Base-by-base conservation (phyloP, 2,888 invertebrate species). In the Podotricha telesiphe region DNA sequence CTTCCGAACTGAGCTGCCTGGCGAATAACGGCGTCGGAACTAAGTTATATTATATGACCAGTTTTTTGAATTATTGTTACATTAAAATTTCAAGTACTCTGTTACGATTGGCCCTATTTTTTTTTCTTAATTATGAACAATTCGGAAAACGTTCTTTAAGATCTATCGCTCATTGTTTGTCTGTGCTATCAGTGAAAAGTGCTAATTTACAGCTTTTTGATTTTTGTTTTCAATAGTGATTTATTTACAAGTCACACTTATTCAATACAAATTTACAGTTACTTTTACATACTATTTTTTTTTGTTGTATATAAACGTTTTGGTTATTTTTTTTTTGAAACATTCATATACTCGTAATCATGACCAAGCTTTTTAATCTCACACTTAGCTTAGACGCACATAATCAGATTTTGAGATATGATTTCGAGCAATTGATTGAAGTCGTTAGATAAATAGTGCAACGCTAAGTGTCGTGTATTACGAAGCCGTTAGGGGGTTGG, bases 141-240 rank as follows among this genome's bases (percentile, higher is more conserved):
- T 66, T 69, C 74, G 75, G 75, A 73, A 74, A 63, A 74, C 74
- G 53, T 56, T 74, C 65, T 56, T 73, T 74, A 73, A 72, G 74
- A 65, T 62, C 62, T 67, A 58, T 48, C 56, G 59, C 65, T 67
- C 65, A 61, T 48, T 61, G 50, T 71, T 71, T 71, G 69, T 62
- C 62, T 69, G 62, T 67, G 74, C 70, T 70, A 67, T 70, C 65
- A 62, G 55, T 58, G 48, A 53, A 50, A 68, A 64, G 61, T 65
- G 73, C 69, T 68, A 66, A 71, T 64, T 62, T 70, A 53, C 51
- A 63, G 74, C 74, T 75, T 74, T 19, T 48, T 72, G 22, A 64
- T 58, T 73, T 70, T 61, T 63, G 48, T 64, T 68, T 72, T 72
- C 55, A 28, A 67, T 66, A 64, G 71, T 66, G 50, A 56, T 53